Evolutionary conservation across 1,140 invertebrate genomes (phyloP), one percentile per base, ranked within the genome.

Genomic region (Dolichoris vasculosae): DNA sequence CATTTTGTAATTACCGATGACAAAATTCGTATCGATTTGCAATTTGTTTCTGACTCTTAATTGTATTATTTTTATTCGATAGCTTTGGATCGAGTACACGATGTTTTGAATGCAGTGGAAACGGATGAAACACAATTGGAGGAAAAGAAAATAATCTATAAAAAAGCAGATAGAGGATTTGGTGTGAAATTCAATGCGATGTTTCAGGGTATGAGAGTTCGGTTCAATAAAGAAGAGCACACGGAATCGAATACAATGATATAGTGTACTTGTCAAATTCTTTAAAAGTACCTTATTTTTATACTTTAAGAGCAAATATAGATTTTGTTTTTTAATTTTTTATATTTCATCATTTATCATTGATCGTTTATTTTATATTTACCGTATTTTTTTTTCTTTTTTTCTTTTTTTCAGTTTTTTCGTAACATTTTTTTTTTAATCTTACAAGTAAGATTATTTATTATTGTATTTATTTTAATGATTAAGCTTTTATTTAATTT

Each of bases 81-180:
- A 95, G 94, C 94, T 35, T 88, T 95, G 83, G 93, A 94, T 83
- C 91, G 92, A 71, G 90, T 95, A 78, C 90, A 92, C 86, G 91
- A 90, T 32, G 92, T 93, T 77, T 93, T 94, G 75, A 92, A 94
- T 55, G 92, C 89, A 20, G 20, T 67, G 7, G 92, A 94, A 87
- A 91, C 91, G 13, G 90, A 92, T 63, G 90, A 93, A 86, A 84
- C 85, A 59, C 79, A 75, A 63, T 88, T 86, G 78, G 90, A 92
- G 69, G 86, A 87, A 38, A 80, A 86, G 59, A 84, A 90, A 87
- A 38, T 84, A 55, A 83, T 86, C 63, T 79, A 86, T 7, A 83
- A 88, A 76, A 23, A 85, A 40, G 23, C 86, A 7, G 69, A 86
- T 32, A 84, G 86, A 80, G 89, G 89, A 71, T 80, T 92, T 20